These are phyloP conservation scores for Graptemys geographica DNA, from an alignment of 2,797 vertebrate genomes.

Conservation along the genomic window DNA sequence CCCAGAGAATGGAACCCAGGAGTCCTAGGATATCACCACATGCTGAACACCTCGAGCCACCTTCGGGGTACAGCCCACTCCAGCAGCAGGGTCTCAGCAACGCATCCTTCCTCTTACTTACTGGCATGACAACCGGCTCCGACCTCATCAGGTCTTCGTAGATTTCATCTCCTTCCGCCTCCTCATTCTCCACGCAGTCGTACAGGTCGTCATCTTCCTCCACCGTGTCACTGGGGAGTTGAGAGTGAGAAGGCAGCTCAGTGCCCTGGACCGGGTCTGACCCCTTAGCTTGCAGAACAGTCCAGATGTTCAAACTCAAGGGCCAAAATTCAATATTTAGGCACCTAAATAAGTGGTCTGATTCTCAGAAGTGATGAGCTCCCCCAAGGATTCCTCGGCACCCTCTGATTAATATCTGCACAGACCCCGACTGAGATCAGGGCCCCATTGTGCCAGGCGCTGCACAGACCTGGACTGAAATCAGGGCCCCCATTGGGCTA, in stretches of 20 bases:
- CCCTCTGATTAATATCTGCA: background rate
- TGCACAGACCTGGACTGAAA: too few relatives aligned
- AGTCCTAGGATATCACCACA: background rate
- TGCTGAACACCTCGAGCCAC: background rate
- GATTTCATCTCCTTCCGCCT: constrained; percentile 90
- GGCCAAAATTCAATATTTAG: background rate
- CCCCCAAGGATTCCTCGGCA: background rate
- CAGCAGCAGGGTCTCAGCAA: background rate
- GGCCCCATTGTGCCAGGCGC: too few relatives aligned
- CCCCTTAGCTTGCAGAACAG: background rate
- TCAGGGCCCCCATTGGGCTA: too few relatives aligned
- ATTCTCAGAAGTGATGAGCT: background rate
- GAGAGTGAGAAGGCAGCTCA: background rate
- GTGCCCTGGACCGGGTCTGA: background rate
- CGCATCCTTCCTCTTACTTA: background rate
- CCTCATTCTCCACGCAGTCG: constrained; percentile 92
- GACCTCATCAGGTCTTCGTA: constrained; percentile 94
- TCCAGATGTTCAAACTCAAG: background rate
- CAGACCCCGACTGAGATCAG: background rate
- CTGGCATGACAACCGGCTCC: constrained; percentile 65
- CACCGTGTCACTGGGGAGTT: constrained; percentile 86
- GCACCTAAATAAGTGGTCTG: background rate
- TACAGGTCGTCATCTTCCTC: constrained; percentile 95
- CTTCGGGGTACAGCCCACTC: background rate
- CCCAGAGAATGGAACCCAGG: background rate